Base-by-base conservation (phyloP, 2,113 vertebrate genomes). In the Helogale parvula region DNA sequence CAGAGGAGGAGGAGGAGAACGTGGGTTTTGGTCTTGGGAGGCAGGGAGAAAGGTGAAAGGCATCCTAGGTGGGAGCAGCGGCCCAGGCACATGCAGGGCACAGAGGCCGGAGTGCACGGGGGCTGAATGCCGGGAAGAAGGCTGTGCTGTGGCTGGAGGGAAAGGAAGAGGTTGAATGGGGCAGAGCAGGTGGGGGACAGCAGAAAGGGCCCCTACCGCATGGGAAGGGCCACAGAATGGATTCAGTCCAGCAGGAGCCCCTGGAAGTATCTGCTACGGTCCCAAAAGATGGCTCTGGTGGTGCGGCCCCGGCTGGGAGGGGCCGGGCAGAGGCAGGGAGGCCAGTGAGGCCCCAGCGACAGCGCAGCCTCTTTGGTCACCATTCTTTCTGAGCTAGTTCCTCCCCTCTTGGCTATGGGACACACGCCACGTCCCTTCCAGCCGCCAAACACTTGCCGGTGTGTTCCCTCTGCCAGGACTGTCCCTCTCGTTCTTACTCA, bases 11-110 rank as follows among this genome's bases (percentile, higher is more conserved):
- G 84, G 95, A 80, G 65, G 80, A 35, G 95, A 65, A 66, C 1
- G 68, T 90, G 94, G 96, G 90, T 74, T 86, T 96, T 74, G 71
- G 98, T 88, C 85, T 88, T 38, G 66, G 90, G 93, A 96, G 71
- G 74, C 45, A 60, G 66, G 63, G 83, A 96, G 71, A 54, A 95
- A 86, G 88, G 92, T 63, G 50, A 91, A 93, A 88, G 90, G 88
- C 91, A 91, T 71, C 72, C 50, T 57, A 94, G 86, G 97, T 88
- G 77, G 88, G 94, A 86, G 87, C 79, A 23, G 74, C 69, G 57
- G 69, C 27, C 12, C 35, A n/a, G 60, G 76, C 82, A 31, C 29
- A 50, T 0, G 13, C 60, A 45, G 38, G 89, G 13, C 60, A 45
- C 45, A 87, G 87, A 86, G 57, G 63, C 77, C 77, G 60, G 45